These are phyloP conservation scores for Zygaena filipendulae DNA, from an alignment of 2,888 invertebrate species.

Conservation along the genomic window DNA sequence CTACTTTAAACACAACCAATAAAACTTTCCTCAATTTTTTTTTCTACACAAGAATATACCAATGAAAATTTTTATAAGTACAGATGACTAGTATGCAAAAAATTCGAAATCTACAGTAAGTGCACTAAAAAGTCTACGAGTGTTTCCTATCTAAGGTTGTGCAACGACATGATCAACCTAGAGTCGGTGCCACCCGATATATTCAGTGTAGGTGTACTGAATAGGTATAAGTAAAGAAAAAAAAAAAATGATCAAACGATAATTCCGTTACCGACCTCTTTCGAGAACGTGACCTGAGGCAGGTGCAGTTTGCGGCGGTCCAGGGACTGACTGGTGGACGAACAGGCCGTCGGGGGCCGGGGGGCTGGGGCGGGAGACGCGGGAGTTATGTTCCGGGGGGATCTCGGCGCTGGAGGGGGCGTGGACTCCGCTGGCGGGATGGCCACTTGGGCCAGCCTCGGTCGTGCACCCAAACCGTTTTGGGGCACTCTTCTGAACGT, in stretches of 20 bases:
- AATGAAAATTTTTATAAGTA: slow-evolving; percentile 22
- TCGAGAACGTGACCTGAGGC: slow-evolving; percentile 87
- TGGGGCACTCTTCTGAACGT: slow-evolving; percentile 73
- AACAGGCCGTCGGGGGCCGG: slow-evolving; percentile 77
- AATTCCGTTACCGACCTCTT: slow-evolving; percentile 92
- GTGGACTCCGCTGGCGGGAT: slow-evolving; percentile 45
- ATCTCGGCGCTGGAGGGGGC: slow-evolving; percentile 50
- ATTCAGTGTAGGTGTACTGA: no score
- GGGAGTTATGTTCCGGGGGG: slow-evolving; percentile 38
- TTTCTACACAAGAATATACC: slow-evolving; percentile 15
- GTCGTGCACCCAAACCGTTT: slow-evolving; percentile 40
- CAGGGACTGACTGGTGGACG: slow-evolving; percentile 70
- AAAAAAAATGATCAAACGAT: slow-evolving; percentile 68
- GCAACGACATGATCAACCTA: no score
- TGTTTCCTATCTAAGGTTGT: no score
- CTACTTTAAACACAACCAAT: no score
- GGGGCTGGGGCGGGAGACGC: slow-evolving; percentile 51
- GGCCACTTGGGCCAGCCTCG: slow-evolving; percentile 35
- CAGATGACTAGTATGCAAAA: slow-evolving; percentile 33
- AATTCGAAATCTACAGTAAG: slow-evolving; percentile 18
- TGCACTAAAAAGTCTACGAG: no score
- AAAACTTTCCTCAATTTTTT: slow-evolving; percentile 19
- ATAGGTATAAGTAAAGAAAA: background rate
- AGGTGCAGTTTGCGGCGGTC: slow-evolving; percentile 76
- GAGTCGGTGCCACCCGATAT: no score